These are phyloP conservation scores for Melopsittacus undulatus DNA, from an alignment of 2,797 vertebrate genomes.

Conservation along the genomic window DNA sequence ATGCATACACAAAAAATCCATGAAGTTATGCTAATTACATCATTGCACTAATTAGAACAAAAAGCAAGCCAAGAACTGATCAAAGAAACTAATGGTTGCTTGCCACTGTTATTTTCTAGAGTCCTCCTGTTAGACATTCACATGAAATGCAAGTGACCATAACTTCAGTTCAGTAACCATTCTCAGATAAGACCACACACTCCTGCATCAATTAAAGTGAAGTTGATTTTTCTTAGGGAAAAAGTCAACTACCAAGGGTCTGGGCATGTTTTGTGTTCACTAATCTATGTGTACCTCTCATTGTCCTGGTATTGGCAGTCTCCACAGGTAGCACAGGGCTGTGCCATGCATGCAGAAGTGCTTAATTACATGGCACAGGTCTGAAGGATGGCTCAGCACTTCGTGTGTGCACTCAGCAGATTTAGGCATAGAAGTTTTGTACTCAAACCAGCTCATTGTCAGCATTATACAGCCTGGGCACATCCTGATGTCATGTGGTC, in stretches of 20 bases:
- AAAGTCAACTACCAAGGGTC: neutral
- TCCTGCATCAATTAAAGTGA: neutral
- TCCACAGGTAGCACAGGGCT: neutral
- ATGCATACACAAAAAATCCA: neutral
- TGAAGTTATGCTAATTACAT: neutral
- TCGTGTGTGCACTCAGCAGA: neutral
- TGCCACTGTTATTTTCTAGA: neutral
- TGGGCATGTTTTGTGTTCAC: neutral
- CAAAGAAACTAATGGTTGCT: neutral
- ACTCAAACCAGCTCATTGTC: neutral
- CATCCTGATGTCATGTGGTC: neutral
- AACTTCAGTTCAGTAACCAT: neutral
- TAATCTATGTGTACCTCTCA: accelerated
- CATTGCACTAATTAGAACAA: neutral
- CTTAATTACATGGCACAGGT: neutral
- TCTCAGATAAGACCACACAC: neutral
- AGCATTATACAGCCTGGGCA: neutral
- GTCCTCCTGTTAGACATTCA: neutral
- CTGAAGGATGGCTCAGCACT: neutral
- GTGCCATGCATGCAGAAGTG: neutral
- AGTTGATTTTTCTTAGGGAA: neutral
- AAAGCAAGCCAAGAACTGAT: neutral
- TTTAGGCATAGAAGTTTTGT: neutral
- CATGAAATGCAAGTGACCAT: neutral
- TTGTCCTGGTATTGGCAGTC: too few relatives aligned